These are phyloP conservation scores for Drosophila punjabiensis DNA, from an alignment of 1,140 invertebrate genomes.

Conservation along the genomic window DNA sequence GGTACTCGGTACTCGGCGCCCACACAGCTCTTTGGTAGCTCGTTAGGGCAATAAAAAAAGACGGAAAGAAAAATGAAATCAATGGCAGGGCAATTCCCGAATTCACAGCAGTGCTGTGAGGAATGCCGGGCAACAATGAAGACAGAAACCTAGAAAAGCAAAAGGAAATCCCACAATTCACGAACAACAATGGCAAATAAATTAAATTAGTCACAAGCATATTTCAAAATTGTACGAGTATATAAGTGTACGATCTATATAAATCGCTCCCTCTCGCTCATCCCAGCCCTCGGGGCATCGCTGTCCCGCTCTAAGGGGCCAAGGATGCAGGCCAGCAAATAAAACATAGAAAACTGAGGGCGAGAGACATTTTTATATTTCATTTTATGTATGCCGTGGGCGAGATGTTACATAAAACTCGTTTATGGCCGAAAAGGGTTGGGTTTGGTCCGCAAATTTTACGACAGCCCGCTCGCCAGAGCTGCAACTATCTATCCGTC, in stretches of 20 bases:
- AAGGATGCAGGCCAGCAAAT: constrained; percentile 65
- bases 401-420: constrained; percentile 77
- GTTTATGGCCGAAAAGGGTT: constrained; percentile 70
- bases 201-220: constrained; percentile 82
- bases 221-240: constrained; percentile 69
- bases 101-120: constrained; percentile 54
- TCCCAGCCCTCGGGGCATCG: background rate
- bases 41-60: constrained; percentile 58
- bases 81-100: constrained; percentile 64
- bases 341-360: constrained; percentile 49
- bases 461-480: constrained; percentile 26
- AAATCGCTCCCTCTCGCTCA: constrained; percentile 11
- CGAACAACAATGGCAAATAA: constrained; percentile 79
- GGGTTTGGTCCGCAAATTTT: constrained; percentile 31
- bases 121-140: constrained; percentile 65
- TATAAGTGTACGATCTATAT: constrained; percentile 41
- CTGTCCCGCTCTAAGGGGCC: constrained; percentile 32
- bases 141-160: constrained; percentile 67
- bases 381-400: constrained; percentile 71
- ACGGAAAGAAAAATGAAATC: constrained; percentile 56
- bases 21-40: constrained; percentile 51
- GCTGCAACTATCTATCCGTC: constrained; percentile 54
- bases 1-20: constrained; percentile 9
- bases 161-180: constrained; percentile 75
- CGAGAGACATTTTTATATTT: constrained; percentile 68